A percentile compares a stretch with the other conserved stretches of the same genome.
Conservation (phyloP, 2,888 invertebrate species). For the Germaria angustata region DNA sequence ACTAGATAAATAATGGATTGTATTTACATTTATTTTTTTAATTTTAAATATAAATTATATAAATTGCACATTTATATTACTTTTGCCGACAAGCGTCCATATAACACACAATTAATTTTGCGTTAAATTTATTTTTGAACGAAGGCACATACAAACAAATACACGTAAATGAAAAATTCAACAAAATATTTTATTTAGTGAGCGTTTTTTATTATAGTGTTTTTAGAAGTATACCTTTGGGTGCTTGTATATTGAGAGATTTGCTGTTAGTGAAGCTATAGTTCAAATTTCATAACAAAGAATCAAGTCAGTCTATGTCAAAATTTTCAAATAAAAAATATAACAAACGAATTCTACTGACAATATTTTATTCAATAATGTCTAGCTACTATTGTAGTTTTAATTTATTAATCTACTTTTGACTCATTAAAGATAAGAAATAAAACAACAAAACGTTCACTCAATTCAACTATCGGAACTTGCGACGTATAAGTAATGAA, state of each 20-base stretch:
- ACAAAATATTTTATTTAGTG: neutral
- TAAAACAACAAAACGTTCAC: neutral
- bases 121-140: neutral
- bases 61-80: neutral
- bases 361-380: no score
- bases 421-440: neutral
- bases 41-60: neutral
- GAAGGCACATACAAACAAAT: neutral
- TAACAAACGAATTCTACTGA: no score
- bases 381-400: neutral
- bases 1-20: conserved; percentile 40
- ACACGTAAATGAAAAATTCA: neutral
- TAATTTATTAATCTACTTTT: neutral
- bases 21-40: neutral
- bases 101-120: neutral
- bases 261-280: neutral
- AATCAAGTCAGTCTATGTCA: no score
- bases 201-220: neutral
- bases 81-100: conserved; percentile 1
- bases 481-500: conserved; percentile 3
- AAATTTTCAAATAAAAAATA: no score
- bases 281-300: neutral
- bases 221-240: conserved; percentile 22
- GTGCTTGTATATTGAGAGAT: neutral
- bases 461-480: no score